phyloP scores from a whole-genome alignment of 2,113 vertebrate genomes.

The Stegastes partitus region DNA sequence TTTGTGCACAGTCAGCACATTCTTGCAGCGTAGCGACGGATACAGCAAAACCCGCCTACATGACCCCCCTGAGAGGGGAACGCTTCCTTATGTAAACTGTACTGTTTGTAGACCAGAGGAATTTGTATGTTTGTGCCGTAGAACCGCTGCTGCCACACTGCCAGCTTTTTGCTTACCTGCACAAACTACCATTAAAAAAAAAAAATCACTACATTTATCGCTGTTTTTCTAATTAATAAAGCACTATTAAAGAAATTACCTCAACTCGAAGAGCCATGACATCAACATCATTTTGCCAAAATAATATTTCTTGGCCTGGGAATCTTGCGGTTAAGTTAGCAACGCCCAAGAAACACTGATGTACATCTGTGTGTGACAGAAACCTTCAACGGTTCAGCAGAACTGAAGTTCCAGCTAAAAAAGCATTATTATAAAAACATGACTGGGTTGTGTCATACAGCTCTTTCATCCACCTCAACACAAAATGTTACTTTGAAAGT shows the following conservation, averaged over 20 bases:
- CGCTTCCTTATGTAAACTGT: slow-evolving; percentile 43
- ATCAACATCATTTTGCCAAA: no score
- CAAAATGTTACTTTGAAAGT: no score
- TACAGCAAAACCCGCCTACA: slow-evolving; percentile 51
- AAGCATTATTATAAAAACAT: no score
- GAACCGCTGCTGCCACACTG: slow-evolving; percentile 38
- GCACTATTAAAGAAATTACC: neutral
- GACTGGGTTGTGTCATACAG: no score
- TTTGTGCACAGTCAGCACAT: slow-evolving; percentile 80
- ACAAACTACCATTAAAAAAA: neutral
- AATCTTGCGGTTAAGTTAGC: no score
- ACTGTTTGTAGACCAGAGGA: slow-evolving; percentile 41
- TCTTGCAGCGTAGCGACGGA: slow-evolving; percentile 66
- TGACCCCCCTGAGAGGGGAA: slow-evolving; percentile 37
- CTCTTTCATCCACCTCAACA: no score
- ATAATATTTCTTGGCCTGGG: no score
- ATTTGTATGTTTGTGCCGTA: slow-evolving; percentile 35
- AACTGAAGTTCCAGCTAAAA: no score
- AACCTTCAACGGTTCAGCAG: slow-evolving; percentile 2
- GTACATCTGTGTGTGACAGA: slow-evolving; percentile 5
- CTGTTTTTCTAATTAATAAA: no score
- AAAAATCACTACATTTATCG: no score
- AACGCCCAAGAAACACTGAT: neutral
- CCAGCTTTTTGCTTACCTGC: slow-evolving; percentile 7
- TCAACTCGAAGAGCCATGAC: neutral